A percentile compares a stretch with the other conserved stretches of the same genome.
Evolutionary conservation across 2,888 invertebrate genomes (phyloP).

Genomic region (Xanthia icteritia): DNA sequence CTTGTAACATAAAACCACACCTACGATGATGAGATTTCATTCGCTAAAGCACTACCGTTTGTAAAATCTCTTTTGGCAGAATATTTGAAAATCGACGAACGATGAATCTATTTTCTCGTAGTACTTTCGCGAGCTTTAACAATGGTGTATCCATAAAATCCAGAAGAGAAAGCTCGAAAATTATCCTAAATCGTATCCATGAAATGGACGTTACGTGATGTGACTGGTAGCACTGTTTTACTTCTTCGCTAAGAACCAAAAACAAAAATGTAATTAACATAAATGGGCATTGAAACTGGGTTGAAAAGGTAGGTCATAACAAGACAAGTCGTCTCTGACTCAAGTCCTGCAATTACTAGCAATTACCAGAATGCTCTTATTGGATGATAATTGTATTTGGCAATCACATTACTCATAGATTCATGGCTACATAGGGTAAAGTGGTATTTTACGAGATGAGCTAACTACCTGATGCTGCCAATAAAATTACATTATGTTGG

Average conservation of each 20-base stretch:
- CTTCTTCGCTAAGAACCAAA: background rate
- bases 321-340: conserved; percentile 45
- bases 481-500: conserved; percentile 35
- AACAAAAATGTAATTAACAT: conserved; percentile 16
- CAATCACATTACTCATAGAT: conserved; percentile 62
- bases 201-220: background rate
- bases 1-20: conserved; percentile 38
- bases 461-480: conserved; percentile 49
- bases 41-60: conserved; percentile 18
- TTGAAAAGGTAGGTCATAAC: conserved; percentile 51
- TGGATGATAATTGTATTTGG: conserved; percentile 67
- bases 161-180: background rate
- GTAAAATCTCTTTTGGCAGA: conserved; percentile 1
- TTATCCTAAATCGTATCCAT: background rate
- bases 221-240: background rate
- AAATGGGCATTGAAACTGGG: conserved; percentile 29
- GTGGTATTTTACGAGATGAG: conserved; percentile 55
- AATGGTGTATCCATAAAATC: background rate
- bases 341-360: conserved; percentile 63
- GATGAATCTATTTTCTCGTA: background rate
- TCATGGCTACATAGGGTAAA: conserved; percentile 32
- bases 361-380: conserved; percentile 65
- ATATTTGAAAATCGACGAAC: background rate
- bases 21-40: conserved; percentile 20
- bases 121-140: background rate